phyloP scores from a whole-genome alignment of 2,113 vertebrate genomes.

The Proteles cristata region DNA sequence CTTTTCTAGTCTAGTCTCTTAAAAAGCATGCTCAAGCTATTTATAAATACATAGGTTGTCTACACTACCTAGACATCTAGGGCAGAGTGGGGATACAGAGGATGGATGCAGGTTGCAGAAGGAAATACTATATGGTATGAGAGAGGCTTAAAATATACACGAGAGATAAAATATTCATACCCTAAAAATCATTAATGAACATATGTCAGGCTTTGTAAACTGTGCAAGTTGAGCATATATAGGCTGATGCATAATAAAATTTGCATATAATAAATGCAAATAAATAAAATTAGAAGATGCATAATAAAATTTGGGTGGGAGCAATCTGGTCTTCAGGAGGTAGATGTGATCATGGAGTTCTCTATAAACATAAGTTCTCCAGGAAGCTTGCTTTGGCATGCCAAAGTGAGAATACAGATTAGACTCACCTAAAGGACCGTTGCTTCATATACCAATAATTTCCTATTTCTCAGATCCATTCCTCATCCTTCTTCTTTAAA shows the following conservation, averaged over 20 bases:
- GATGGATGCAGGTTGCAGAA: background rate
- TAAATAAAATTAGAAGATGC: no score
- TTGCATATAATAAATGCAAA: background rate
- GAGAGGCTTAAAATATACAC: background rate
- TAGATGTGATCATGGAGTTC: background rate
- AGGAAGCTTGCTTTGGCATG: background rate
- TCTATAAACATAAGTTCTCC: background rate
- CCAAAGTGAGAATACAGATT: background rate
- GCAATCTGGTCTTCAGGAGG: background rate
- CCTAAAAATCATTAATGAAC: background rate
- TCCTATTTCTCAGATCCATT: background rate
- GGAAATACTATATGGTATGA: background rate
- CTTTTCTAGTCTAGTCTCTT: constrained; percentile 18
- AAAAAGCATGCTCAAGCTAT: background rate
- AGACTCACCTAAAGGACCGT: background rate
- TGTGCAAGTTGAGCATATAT: background rate
- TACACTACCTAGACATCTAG: background rate
- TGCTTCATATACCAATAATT: background rate
- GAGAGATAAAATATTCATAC: background rate
- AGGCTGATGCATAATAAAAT: background rate
- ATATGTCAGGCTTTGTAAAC: background rate
- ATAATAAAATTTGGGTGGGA: background rate
- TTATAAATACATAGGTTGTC: constrained; percentile 11
- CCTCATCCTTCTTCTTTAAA: background rate
- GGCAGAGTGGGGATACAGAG: background rate